Evolutionary conservation across 92 coral and sea anemone species (phyloP).

Genomic region (Heteractis magnifica): DNA sequence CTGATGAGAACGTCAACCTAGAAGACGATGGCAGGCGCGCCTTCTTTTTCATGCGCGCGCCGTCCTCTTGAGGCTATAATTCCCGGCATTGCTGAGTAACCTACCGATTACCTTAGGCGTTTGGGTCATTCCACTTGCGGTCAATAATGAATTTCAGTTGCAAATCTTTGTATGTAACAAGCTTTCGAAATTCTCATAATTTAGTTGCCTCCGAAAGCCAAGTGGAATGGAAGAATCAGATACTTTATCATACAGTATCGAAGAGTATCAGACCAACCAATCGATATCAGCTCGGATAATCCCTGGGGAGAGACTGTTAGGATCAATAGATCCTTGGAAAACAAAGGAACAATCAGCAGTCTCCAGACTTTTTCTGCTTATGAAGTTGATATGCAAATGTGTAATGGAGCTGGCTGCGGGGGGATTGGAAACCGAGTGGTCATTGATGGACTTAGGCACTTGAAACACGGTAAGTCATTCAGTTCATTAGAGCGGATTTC

Average conservation of each 20-base stretch:
- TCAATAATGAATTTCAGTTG: too few species aligned
- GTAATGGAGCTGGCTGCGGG: slow-evolving; percentile 42
- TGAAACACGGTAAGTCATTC: neutral
- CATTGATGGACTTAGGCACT: neutral
- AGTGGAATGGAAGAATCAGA: slow-evolving; percentile 28
- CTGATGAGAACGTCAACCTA: too few species aligned
- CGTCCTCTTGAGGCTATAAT: too few species aligned
- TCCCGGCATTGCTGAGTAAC: too few species aligned
- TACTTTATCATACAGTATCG: slow-evolving; percentile 34
- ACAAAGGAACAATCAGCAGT: slow-evolving; percentile 7
- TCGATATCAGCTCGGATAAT: neutral
- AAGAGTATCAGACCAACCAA: neutral
- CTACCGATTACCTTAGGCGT: too few species aligned
- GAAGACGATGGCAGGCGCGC: too few species aligned
- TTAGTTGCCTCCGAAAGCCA: slow-evolving; percentile 29
- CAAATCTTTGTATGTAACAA: neutral
- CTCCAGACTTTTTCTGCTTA: slow-evolving; percentile 10
- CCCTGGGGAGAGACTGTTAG: slow-evolving; percentile 22
- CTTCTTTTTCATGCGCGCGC: too few species aligned
- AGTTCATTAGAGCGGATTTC: neutral
- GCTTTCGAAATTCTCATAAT: neutral
- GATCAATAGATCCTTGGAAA: slow-evolving; percentile 12
- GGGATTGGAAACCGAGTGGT: slow-evolving; percentile 36
- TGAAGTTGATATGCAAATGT: slow-evolving; percentile 44
- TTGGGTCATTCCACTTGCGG: too few species aligned